Evolutionary conservation across 2,888 invertebrate genomes (phyloP), one percentile per base, ranked within the genome.

Genomic region (Trissonchulus latispiculum): DNA sequence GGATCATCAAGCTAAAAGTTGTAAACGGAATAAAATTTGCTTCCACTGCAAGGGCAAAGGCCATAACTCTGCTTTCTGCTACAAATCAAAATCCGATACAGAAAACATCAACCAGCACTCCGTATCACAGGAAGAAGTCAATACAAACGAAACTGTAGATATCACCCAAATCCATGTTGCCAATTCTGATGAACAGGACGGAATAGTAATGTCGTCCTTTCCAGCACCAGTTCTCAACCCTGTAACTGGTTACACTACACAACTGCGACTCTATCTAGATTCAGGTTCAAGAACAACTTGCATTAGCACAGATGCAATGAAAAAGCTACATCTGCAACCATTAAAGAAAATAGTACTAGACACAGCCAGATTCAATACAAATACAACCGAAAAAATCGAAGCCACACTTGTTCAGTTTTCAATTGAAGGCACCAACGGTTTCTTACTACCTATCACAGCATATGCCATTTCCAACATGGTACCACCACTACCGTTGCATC

Each of bases 31-130:
- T 15, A 33, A 36, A 35, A 36, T 3, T 3, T 68, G 69, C 36
- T 68, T 68, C 69, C 36, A 68, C n/a, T 68, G 69, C 69, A 68
- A 68, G 33, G 36, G n/a, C 2, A n/a, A 68, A 8, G 23, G 23
- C 36, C 69, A 68, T n/a, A 33, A 68, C 35, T n/a, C 36, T n/a
- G 36, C 28, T 8, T 36, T 68, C 3, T 48, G 48, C 23, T n/a
- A n/a, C n/a, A n/a, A n/a, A n/a, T n/a, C n/a, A n/a, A 8, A 23
- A 23, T 8, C 8, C 48, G 23, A 23, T 15, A 23, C 8, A 15
- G 23, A 48, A 48, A 8, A 8, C 8, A 23, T 48, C 8, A 48
- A 48, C 48, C 48, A 48, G 23, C 48, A 48, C 23, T 48, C 23
- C 23, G 48, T 48, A 15, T 48, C 8, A 15, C 48, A 48, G 48